Base-by-base conservation (phyloP, 1,140 invertebrate genomes). In the Scaptomyza pallida region DNA sequence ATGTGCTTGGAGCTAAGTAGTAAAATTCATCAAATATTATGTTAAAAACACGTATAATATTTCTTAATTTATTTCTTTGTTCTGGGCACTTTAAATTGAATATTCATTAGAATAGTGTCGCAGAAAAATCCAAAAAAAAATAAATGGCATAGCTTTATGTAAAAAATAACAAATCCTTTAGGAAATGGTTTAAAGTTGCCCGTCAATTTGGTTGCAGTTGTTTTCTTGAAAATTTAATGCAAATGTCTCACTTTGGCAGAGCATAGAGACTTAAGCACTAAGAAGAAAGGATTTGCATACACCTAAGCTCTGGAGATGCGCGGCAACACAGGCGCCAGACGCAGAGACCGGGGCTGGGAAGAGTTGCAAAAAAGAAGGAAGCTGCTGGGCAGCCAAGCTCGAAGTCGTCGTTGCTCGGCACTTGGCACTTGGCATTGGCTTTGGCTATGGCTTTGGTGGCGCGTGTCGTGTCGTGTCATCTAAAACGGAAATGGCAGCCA, bases 401-500 rank as follows among this genome's bases (percentile, higher is more conserved):
- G 15, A 40, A 45, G 6, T 30, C 8, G 26, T 8, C 6, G 26
- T 30, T 30, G 26, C 26, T 30, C 26, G 26, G 26, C 26, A 8
- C 26, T 9, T 10, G 47, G 19, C 41, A 62, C 55, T 69, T 69
- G 56, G 65, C 57, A 48, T 9, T 10, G 47, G 23, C 4, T 6
- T 50, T 61, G 57, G 30, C 57, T 55, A 57, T 23, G 16, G 56
- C 35, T 37, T 10, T 55, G 59, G 30, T 48, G 63, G 68, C 54
- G 61, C 54, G 61, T 65, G 68, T 69, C 43, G 30, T 59, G 68
- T 65, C 55, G 52, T 61, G 59, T 62, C 59, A 51, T 62, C 62
- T 54, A 19, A 47, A 73, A 51, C 73, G 73, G 69, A 76, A 75
- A 76, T 76, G 69, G 62, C 69, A 72, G 72, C 72, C 68, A 76